Evolutionary conservation across 2,888 invertebrate genomes (phyloP).

Genomic region (Ptychoptera albimana): DNA sequence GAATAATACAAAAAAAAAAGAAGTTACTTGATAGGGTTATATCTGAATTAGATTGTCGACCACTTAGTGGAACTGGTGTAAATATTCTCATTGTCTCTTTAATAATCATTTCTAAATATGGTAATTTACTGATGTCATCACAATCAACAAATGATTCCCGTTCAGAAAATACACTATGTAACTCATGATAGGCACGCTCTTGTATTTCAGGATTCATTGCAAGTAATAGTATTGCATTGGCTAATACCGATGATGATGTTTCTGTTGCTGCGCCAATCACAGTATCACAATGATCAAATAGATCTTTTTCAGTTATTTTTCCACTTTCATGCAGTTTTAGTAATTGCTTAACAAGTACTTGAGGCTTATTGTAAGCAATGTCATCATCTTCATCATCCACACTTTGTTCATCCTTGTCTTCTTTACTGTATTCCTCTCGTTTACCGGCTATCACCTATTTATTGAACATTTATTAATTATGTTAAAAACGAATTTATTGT

Average conservation of each 20-base stretch:
- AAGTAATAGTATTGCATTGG: slow-evolving; percentile 1
- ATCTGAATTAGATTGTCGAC: not conserved
- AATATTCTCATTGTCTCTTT: slow-evolving; percentile 7
- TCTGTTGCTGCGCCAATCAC: slow-evolving; percentile 1
- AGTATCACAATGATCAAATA: not conserved
- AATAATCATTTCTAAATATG: slow-evolving; percentile 4
- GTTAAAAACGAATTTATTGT: not conserved
- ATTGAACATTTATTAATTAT: no score
- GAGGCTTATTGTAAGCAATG: no score
- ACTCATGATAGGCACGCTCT: slow-evolving; percentile 3
- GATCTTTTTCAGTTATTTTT: no score
- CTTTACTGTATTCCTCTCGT: no score
- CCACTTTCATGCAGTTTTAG: no score
- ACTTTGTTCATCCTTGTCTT: no score
- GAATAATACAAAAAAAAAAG: no score
- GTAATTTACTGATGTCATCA: slow-evolving; percentile 2
- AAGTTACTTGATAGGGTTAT: no score
- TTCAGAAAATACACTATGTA: not conserved
- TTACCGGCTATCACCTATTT: no score
- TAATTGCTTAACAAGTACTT: no score
- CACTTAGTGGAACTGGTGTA: slow-evolving; percentile 5
- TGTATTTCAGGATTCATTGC: slow-evolving; percentile 7
- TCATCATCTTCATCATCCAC: no score
- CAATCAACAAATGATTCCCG: not conserved
- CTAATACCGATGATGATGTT: slow-evolving; percentile 1